Conservation (phyloP, 2,797 vertebrate genomes). For the Lepus townsendii region DNA sequence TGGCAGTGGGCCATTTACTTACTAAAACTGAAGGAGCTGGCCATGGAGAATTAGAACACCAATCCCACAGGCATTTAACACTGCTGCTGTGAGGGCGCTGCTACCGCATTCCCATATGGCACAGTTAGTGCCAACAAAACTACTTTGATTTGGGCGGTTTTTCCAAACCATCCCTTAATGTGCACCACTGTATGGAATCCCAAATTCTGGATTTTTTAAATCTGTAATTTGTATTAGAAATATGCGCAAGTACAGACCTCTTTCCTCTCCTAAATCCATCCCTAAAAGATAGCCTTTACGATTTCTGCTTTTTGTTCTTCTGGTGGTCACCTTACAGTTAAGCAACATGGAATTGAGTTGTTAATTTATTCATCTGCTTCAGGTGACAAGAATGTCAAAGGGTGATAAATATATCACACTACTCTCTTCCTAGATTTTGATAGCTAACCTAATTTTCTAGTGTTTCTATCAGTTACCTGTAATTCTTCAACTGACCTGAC, state of each 20-base stretch:
- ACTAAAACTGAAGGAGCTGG: conserved; percentile 78
- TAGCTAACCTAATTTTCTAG: conserved; percentile 30
- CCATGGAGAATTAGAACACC: conserved; percentile 69
- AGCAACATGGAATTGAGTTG: not conserved
- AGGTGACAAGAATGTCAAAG: not conserved
- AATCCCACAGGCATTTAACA: conserved; percentile 63
- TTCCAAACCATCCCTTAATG: conserved; percentile 18
- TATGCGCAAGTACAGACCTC: not conserved
- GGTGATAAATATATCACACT: not conserved
- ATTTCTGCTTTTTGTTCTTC: not conserved
- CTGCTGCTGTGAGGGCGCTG: not conserved
- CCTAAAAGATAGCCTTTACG: not conserved
- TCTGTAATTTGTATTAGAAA: not conserved
- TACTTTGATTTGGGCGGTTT: conserved; percentile 53
- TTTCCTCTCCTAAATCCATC: not conserved
- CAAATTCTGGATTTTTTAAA: not conserved
- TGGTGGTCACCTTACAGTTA: not conserved
- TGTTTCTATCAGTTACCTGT: not conserved
- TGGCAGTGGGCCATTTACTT: conserved; percentile 62
- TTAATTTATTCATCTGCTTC: not conserved
- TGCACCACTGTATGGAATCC: not conserved
- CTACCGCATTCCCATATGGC: conserved; percentile 15
- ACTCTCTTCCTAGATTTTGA: not conserved
- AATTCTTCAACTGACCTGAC: conserved; percentile 4
- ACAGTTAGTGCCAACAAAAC: conserved; percentile 10